Conservation (phyloP, 2,797 vertebrate species). For the Crypturellus tataupa region DNA sequence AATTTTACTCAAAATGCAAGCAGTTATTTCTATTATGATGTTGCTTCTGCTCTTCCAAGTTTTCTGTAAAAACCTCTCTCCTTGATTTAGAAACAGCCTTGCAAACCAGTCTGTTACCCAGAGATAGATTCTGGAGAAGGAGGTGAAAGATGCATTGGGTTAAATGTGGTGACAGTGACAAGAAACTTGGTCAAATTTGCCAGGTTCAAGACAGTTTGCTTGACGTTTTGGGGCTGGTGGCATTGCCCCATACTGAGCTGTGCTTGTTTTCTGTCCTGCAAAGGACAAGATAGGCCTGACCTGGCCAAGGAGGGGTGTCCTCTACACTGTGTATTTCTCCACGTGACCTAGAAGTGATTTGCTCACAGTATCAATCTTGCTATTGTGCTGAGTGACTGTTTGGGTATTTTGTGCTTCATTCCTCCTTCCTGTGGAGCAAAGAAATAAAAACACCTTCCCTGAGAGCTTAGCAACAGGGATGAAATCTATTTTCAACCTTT, state of each 20-base stretch:
- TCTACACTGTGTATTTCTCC: too few species aligned
- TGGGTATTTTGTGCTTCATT: neutral
- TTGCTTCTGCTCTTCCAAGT: neutral
- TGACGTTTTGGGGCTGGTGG: neutral
- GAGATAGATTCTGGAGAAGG: neutral
- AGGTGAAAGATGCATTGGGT: neutral
- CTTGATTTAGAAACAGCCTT: neutral
- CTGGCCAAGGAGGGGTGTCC: too few species aligned
- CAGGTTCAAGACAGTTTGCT: neutral
- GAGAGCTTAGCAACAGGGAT: too few species aligned
- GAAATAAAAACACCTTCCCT: neutral
- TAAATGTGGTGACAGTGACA: neutral
- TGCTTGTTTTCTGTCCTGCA: neutral
- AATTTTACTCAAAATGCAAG: neutral
- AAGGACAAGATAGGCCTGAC: neutral
- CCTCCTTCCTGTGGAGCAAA: neutral
- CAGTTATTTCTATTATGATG: neutral
- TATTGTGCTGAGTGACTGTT: neutral
- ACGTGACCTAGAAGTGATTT: neutral
- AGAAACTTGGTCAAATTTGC: neutral
- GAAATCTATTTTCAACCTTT: too few species aligned
- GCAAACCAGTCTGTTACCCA: neutral
- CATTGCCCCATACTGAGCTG: neutral
- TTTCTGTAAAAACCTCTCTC: neutral
- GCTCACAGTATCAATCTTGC: neutral